phyloP scores from a whole-genome alignment of 2,113 vertebrate genomes.

The Zeus faber region DNA sequence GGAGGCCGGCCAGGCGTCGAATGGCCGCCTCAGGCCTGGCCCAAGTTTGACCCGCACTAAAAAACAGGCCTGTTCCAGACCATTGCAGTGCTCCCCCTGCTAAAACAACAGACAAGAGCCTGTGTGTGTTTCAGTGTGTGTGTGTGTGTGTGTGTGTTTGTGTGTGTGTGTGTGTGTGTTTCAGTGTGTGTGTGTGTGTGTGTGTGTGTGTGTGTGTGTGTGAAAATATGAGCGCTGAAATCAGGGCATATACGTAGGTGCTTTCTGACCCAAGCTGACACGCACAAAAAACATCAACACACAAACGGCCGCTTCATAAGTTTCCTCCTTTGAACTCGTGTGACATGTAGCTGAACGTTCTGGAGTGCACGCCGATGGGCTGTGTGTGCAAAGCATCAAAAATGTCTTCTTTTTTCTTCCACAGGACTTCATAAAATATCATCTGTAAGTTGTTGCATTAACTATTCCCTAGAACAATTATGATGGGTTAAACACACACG shows the following conservation, averaged over 20 bases:
- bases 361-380: conserved; percentile 41
- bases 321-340: conserved; percentile 59
- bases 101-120: conserved; percentile 82
- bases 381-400: conserved; percentile 23
- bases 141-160: conserved; percentile 24
- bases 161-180: conserved; percentile 8
- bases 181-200: conserved; percentile 37
- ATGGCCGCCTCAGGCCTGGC: conserved; percentile 84
- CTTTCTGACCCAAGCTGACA: conserved; percentile 1
- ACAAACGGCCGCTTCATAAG: conserved; percentile 49
- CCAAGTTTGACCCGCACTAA: conserved; percentile 87
- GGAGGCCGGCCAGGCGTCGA: conserved; percentile 83
- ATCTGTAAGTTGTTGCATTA: no score
- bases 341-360: conserved; percentile 57
- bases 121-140: conserved; percentile 43
- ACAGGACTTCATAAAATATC: not conserved
- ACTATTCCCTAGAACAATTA: no score
- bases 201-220: conserved; percentile 25
- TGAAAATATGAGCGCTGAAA: conserved; percentile 5
- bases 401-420: not conserved
- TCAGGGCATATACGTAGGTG: not conserved
- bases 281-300: no score
- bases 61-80: conserved; percentile 81
- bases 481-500: no score
- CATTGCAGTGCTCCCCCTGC: conserved; percentile 81